Conservation (phyloP, 2,113 vertebrate genomes). For the Proterorhinus semilunaris region DNA sequence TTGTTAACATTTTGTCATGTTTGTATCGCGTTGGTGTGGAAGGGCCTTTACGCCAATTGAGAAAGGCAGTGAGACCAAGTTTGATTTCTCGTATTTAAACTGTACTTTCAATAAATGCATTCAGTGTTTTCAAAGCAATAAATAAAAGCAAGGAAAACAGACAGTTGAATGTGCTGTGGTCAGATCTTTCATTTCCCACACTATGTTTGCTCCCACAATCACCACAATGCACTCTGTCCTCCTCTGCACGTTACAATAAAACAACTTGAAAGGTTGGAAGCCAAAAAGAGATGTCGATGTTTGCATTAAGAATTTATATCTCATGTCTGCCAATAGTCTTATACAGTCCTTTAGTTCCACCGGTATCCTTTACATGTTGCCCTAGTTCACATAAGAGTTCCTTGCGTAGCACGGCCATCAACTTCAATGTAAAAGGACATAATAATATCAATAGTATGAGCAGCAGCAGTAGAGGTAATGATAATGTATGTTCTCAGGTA, state of each 20-base stretch:
- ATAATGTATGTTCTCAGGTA: no score
- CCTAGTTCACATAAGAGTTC: not conserved
- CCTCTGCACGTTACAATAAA: not conserved
- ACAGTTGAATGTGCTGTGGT: constrained; percentile 28
- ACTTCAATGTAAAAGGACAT: not conserved
- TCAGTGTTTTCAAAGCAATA: not conserved
- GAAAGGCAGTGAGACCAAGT: no score
- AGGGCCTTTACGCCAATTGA: no score
- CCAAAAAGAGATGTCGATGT: not conserved
- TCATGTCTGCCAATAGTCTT: not conserved
- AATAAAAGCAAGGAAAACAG: constrained; percentile 6
- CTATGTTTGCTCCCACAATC: constrained; percentile 44
- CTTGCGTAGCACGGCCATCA: not conserved
- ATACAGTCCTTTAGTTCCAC: not conserved
- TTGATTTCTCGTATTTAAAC: no score
- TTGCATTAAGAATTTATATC: not conserved
- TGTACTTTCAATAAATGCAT: not conserved
- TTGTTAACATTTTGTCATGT: no score
- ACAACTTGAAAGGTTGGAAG: not conserved
- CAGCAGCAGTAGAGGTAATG: no score
- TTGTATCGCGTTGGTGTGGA: no score
- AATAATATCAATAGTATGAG: not conserved
- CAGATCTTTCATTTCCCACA: constrained; percentile 29
- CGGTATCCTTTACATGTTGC: not conserved
- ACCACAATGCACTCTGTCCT: constrained; percentile 43